These are phyloP conservation scores for Amphipoea oculea DNA, from an alignment of 2,888 invertebrate species.

Conservation along the genomic window DNA sequence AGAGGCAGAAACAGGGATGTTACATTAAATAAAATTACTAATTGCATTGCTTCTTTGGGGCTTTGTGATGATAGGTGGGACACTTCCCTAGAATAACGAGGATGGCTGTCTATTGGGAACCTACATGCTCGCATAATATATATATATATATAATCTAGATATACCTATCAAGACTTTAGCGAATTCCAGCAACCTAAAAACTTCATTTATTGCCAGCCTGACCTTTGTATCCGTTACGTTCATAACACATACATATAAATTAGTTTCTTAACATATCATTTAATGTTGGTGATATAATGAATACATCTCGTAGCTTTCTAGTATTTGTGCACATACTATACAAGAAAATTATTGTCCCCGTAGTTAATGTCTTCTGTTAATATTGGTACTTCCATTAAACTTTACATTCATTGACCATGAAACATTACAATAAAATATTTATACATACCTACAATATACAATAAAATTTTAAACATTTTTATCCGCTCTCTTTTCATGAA, in stretches of 20 bases:
- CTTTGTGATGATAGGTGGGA: background rate
- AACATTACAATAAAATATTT: no score
- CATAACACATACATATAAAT: conserved; percentile 32
- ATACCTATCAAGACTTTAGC: background rate
- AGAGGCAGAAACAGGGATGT: background rate
- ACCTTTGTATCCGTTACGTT: conserved; percentile 13
- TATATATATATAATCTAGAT: background rate
- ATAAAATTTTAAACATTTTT: no score
- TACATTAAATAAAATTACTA: background rate
- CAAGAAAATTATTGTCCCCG: background rate
- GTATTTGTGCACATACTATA: background rate
- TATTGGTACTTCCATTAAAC: background rate
- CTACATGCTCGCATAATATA: background rate
- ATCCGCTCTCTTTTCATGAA: no score
- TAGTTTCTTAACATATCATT: conserved; percentile 33
- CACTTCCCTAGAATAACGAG: background rate
- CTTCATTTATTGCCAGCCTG: conserved; percentile 1
- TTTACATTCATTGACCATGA: background rate
- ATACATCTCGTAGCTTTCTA: conserved; percentile 1
- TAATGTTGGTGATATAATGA: conserved; percentile 9
- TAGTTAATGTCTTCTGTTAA: background rate
- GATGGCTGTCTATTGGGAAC: background rate
- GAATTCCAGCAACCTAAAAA: conserved; percentile 16
- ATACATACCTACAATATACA: no score
- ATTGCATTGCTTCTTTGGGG: background rate